Evolutionary conservation across 1,140 invertebrate species (phyloP), one percentile per base, ranked within the genome.

Genomic region (Varroa destructor): DNA sequence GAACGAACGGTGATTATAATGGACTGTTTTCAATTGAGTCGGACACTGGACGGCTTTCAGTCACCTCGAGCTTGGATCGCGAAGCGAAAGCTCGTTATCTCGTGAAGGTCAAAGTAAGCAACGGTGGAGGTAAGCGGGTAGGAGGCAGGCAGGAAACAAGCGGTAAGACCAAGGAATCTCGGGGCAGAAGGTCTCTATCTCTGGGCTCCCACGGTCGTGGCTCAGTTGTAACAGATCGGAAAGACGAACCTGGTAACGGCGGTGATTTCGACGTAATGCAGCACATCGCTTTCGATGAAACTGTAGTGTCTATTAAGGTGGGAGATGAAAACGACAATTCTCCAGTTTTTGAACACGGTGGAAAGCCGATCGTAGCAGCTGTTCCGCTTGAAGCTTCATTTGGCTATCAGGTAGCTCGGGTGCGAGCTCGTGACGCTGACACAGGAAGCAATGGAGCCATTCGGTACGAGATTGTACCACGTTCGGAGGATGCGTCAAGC

Each of bases 301-400:
- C 87, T 0, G 86, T 86, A 77, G 82, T 89, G 0, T 81, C 89
- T 0, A 83, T 91, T 3, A 84, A 85, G 75, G 85, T 91, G 56
- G 84, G 85, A 51, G 89, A 91, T 79, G 84, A 87, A 3, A 91
- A 91, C 76, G 89, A 91, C 76, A 90, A 91, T 77, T 79, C 86
- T 1, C 89, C 89, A 0, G 84, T 83, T 74, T 91, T 91, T 78
- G 85, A 84, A 37, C 72, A 75, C 36, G 73, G 75, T 64, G 87
- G 87, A 10, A 80, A 85, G 70, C 88, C 89, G 0, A 84, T 90
- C 56, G 84, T 90, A 0, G 87, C 88, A 0, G 88, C 88, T 12
- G 85, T 90, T 73, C 87, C 88, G 0, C 84, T 87, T 0, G 86
- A 86, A 70, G 88, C 87, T 6, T 84, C 84, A 73, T 90, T 89